Conservation (phyloP, 2,797 vertebrate genomes). For the Falco rusticolus region DNA sequence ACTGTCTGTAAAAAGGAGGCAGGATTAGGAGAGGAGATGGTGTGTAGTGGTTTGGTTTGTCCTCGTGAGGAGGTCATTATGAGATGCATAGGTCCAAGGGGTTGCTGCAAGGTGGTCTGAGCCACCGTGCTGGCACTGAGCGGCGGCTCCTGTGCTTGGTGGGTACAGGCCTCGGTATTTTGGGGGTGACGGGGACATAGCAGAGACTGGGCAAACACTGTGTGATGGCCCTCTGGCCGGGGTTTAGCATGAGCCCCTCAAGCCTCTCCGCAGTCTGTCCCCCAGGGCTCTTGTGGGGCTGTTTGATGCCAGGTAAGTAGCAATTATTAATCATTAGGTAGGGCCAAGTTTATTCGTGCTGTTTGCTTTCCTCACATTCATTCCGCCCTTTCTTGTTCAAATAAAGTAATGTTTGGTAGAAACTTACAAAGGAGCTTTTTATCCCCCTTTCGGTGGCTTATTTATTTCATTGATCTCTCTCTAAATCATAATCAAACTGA, state of each 20-base stretch:
- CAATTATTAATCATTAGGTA: background rate
- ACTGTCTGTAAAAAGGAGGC: background rate
- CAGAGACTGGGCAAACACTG: background rate
- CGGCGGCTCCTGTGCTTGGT: rapidly evolving
- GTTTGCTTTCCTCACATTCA: slow-evolving; percentile 17
- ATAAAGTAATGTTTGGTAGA: slow-evolving; percentile 4
- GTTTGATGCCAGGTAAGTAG: background rate
- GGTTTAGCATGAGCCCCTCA: background rate
- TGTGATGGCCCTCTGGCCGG: rapidly evolving
- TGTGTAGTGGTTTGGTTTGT: background rate
- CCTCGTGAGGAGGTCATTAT: rapidly evolving
- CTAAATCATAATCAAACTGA: slow-evolving; percentile 42
- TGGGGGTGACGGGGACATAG: background rate
- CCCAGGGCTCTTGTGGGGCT: background rate
- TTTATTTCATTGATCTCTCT: slow-evolving; percentile 50
- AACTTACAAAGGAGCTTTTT: slow-evolving; percentile 27
- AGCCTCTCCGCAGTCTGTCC: background rate
- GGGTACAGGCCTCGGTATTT: background rate
- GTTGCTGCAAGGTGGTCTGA: background rate
- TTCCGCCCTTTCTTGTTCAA: slow-evolving; percentile 33
- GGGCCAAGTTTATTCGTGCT: slow-evolving; percentile 5
- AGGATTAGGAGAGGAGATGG: background rate
- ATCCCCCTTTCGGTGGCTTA: background rate
- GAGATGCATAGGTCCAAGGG: background rate
- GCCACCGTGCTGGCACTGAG: background rate